Percentiles rank a stretch among this genome's conserved stretches.
phyloP scores from a whole-genome alignment of 2,113 vertebrate species.

The Istiophorus platypterus region DNA sequence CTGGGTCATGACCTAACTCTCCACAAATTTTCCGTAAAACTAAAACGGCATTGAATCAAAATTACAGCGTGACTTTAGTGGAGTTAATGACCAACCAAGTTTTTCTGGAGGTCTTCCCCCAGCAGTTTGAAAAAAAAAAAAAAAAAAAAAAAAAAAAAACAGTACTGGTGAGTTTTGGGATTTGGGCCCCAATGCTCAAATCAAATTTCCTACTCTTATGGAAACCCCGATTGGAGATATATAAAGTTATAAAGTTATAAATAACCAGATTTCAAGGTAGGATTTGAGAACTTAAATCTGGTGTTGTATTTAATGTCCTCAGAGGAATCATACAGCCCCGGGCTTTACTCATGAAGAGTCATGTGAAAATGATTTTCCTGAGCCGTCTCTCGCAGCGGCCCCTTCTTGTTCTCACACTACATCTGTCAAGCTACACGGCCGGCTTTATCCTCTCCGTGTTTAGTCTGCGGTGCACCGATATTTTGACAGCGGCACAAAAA shows the following conservation, averaged over 20 bases:
- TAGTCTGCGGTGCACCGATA: constrained; percentile 77
- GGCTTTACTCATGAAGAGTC: neutral
- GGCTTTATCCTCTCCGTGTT: constrained; percentile 65
- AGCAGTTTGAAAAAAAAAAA: neutral
- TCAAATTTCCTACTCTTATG: constrained; percentile 20
- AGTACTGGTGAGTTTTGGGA: neutral
- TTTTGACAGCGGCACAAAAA: constrained; percentile 79
- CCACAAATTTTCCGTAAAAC: neutral
- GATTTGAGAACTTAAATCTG: constrained; percentile 25
- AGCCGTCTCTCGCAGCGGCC: neutral
- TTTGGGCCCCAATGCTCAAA: constrained; percentile 6
- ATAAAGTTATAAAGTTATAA: constrained; percentile 22
- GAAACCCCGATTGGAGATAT: constrained; percentile 18
- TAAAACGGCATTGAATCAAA: neutral
- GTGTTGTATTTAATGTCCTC: constrained; percentile 10
- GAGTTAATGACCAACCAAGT: constrained; percentile 13
- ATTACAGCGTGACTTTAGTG: neutral
- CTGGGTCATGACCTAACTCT: neutral
- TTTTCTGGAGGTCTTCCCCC: neutral
- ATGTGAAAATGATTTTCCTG: constrained; percentile 39
- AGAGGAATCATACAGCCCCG: constrained; percentile 20
- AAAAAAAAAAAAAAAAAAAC: neutral
- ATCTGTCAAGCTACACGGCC: constrained; percentile 51
- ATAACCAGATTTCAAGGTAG: constrained; percentile 29
- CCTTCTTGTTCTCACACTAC: constrained; percentile 39